Evolutionary conservation across 2,888 invertebrate genomes (phyloP).

Genomic region (Cerceris rybyensis): DNA sequence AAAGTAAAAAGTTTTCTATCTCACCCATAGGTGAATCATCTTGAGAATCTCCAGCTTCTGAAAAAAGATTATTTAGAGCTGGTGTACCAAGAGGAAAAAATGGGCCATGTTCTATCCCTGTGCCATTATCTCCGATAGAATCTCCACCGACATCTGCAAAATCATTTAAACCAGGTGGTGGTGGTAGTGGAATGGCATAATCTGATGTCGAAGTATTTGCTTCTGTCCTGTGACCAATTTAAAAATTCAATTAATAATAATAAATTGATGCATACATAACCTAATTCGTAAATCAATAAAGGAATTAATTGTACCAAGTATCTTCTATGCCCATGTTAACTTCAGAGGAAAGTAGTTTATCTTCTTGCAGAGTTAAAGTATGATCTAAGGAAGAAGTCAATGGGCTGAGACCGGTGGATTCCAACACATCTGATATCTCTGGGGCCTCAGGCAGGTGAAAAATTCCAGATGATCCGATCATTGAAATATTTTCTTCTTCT

Average conservation of each 20-base stretch:
- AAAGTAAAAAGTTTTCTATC: conserved; percentile 11
- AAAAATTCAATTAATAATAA: neutral
- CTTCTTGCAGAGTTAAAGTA: conserved; percentile 77
- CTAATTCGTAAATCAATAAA: neutral
- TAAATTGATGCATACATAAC: neutral
- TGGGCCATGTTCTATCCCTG: conserved; percentile 77
- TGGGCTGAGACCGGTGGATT: conserved; percentile 78
- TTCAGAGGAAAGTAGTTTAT: conserved; percentile 71
- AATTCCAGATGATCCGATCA: conserved; percentile 76
- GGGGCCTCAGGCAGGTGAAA: conserved; percentile 73
- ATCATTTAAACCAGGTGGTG: conserved; percentile 75
- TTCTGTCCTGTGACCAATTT: conserved; percentile 71
- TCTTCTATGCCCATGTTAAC: conserved; percentile 82
- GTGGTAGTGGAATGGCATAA: conserved; percentile 77
- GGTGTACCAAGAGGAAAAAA: conserved; percentile 76
- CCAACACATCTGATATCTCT: conserved; percentile 75
- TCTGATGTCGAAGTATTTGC: conserved; percentile 77
- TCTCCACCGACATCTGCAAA: conserved; percentile 75
- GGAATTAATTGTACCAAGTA: conserved; percentile 76
- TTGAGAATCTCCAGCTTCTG: conserved; percentile 77
- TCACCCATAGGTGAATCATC: conserved; percentile 78
- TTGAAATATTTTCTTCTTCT: conserved; percentile 76
- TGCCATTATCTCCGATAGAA: conserved; percentile 68
- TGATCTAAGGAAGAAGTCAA: conserved; percentile 78
- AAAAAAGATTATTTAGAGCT: conserved; percentile 77